A percentile compares a stretch with the other conserved stretches of the same genome.
Evolutionary conservation across 2,888 invertebrate species (phyloP).

Genomic region (Platycnemis pennipes): DNA sequence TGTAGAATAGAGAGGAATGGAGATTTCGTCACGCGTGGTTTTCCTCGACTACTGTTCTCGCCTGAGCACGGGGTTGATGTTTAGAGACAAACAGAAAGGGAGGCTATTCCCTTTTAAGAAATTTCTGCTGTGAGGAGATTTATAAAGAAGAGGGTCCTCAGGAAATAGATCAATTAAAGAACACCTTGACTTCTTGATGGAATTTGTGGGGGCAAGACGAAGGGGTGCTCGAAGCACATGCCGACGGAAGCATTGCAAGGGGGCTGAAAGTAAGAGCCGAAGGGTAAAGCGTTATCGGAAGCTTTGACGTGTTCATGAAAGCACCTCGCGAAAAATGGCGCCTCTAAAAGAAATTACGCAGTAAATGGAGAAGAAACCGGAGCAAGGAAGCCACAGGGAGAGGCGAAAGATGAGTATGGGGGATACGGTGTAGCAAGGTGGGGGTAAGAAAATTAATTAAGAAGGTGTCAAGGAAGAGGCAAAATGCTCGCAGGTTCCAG

Average conservation of each 20-base stretch:
- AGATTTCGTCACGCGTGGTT: background rate
- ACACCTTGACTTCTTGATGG: background rate
- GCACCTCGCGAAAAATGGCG: background rate
- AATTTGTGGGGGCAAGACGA: background rate
- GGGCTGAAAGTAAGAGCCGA: background rate
- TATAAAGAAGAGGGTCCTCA: background rate
- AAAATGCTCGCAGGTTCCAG: background rate
- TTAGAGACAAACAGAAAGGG: background rate
- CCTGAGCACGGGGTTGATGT: background rate
- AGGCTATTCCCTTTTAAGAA: background rate
- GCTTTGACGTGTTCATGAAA: background rate
- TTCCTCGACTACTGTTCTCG: background rate
- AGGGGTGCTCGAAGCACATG: background rate
- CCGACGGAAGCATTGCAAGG: background rate
- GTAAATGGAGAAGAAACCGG: background rate
- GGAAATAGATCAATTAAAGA: background rate
- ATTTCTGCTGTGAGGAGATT: background rate
- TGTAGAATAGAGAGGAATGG: background rate
- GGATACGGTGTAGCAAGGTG: background rate
- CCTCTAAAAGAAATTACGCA: background rate
- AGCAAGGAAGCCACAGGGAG: background rate
- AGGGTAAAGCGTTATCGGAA: background rate
- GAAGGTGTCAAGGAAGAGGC: slow-evolving; percentile 37
- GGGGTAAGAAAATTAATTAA: slow-evolving; percentile 24
- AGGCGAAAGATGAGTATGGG: background rate